phyloP scores from a whole-genome alignment of 2,888 invertebrate species.

The Argynnis bischoffii region DNA sequence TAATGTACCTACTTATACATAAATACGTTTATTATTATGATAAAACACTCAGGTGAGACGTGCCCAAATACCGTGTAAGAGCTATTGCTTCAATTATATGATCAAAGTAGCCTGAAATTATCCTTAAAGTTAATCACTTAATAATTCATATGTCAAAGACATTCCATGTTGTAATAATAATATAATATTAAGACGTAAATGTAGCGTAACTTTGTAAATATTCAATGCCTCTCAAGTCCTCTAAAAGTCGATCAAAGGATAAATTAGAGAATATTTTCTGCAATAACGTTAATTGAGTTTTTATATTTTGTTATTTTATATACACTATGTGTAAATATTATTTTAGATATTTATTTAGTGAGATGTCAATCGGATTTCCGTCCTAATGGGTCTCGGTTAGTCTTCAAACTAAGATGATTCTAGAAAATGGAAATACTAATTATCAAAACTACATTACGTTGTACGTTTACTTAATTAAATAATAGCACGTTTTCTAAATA shows the following conservation, averaged over 20 bases:
- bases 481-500: no score
- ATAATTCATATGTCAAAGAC: constrained; percentile 26
- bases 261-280: not conserved
- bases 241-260: constrained; percentile 18
- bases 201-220: constrained; percentile 14
- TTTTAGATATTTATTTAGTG: no score
- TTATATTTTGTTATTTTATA: no score
- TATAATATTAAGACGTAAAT: not conserved
- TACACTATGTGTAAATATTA: no score
- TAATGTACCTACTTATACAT: no score
- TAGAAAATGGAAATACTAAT: no score
- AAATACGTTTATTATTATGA: not conserved
- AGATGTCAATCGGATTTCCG: no score
- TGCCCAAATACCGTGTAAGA: not conserved
- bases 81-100: constrained; percentile 8
- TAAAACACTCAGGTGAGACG: not conserved
- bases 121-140: constrained; percentile 11
- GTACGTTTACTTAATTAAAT: no score
- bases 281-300: no score
- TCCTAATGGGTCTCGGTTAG: no score
- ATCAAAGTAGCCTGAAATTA: constrained; percentile 26
- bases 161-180: constrained; percentile 14
- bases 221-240: constrained; percentile 5
- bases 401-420: no score
- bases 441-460: no score